These are phyloP conservation scores for Ommatoiulus sabulosus DNA, from an alignment of 2,888 invertebrate genomes.

Conservation along the genomic window DNA sequence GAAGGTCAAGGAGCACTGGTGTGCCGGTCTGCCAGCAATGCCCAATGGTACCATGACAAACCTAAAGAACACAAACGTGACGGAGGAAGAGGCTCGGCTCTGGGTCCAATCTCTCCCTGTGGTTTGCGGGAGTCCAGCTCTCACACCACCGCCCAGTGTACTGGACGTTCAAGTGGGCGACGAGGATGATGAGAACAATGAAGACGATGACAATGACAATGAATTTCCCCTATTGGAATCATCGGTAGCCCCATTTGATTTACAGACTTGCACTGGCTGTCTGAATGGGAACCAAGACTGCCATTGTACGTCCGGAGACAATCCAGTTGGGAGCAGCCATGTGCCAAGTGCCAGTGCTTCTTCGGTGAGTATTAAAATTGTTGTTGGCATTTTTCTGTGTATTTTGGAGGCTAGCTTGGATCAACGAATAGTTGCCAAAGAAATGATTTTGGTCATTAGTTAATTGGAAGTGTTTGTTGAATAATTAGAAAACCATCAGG, in stretches of 20 bases:
- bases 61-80: background rate
- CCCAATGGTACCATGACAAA: background rate
- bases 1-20: slow-evolving; percentile 6
- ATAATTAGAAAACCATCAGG: too few relatives aligned
- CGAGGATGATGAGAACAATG: background rate
- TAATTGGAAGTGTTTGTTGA: too few relatives aligned
- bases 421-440: too few relatives aligned
- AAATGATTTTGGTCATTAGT: too few relatives aligned
- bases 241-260: background rate
- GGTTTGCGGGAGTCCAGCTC: background rate
- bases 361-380: background rate
- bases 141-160: background rate
- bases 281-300: background rate
- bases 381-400: too few relatives aligned
- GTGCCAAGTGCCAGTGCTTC: background rate
- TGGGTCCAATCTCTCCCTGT: background rate
- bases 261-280: background rate
- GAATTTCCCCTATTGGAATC: slow-evolving; percentile 45
- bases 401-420: too few relatives aligned
- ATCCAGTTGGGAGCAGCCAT: background rate
- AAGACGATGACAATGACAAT: slow-evolving; percentile 59
- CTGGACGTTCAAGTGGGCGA: background rate
- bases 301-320: background rate
- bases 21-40: background rate
- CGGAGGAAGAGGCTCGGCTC: background rate